These are phyloP conservation scores for Melanerpes aurifrons DNA, from an alignment of 2,113 vertebrate species.

Conservation along the genomic window DNA sequence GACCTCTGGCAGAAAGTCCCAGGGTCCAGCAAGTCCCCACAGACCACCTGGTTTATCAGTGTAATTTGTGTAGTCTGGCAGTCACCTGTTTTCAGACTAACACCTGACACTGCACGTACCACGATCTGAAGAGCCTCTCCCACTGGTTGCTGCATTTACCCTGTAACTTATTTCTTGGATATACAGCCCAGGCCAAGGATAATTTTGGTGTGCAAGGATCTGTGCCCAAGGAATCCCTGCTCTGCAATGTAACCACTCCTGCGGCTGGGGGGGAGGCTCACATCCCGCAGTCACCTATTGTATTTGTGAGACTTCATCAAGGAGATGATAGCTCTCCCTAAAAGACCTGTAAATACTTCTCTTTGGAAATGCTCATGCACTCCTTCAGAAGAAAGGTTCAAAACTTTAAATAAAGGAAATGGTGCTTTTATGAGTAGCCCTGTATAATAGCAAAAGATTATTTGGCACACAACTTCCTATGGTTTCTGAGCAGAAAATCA, in stretches of 20 bases:
- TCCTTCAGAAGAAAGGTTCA: background rate
- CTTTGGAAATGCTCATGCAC: background rate
- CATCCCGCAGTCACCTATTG: background rate
- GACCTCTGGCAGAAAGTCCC: conserved; percentile 7
- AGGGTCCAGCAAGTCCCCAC: background rate
- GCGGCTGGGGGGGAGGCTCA: background rate
- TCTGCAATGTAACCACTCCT: background rate
- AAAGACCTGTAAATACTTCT: background rate
- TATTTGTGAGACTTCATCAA: background rate
- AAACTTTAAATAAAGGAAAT: background rate
- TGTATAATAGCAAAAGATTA: background rate
- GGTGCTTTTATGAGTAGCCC: background rate
- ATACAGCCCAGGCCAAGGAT: too few relatives aligned
- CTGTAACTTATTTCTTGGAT: background rate
- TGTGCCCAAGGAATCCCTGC: background rate
- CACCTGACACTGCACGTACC: background rate
- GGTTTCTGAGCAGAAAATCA: background rate
- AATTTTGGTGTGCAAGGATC: background rate
- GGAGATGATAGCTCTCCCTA: background rate
- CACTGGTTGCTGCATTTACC: background rate
- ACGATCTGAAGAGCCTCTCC: background rate
- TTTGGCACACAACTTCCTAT: background rate
- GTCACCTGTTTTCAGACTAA: background rate
- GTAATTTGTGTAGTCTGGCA: background rate
- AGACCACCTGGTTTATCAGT: conserved; percentile 13